A percentile compares a stretch with the other conserved stretches of the same genome.
phyloP scores from a whole-genome alignment of 2,113 vertebrate genomes.

The Castor canadensis region DNA sequence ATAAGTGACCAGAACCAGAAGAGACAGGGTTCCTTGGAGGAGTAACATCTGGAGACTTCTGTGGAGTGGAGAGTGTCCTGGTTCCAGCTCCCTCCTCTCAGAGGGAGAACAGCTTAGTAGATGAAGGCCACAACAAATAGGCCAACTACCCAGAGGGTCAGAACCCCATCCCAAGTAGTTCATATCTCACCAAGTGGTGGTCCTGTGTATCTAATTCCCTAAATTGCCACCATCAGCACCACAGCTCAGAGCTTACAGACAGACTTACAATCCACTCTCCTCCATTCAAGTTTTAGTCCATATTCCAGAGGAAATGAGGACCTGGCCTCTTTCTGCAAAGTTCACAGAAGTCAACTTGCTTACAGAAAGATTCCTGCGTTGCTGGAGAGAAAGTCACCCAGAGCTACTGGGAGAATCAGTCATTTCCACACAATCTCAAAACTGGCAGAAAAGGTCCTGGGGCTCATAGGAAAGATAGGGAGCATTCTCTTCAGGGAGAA shows the following conservation, averaged over 20 bases:
- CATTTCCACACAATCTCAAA: rapidly evolving
- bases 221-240: not conserved
- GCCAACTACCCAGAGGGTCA: not conserved
- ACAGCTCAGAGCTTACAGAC: not conserved
- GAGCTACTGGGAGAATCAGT: not conserved
- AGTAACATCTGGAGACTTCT: rapidly evolving
- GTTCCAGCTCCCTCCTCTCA: not conserved
- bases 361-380: not conserved
- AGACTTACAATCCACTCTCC: not conserved
- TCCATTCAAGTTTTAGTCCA: not conserved
- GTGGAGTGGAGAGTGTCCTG: too few species aligned
- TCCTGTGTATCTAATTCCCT: not conserved
- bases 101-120: not conserved
- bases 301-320: not conserved
- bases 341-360: not conserved
- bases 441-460: rapidly evolving
- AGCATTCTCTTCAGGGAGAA: not conserved
- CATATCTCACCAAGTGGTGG: rapidly evolving
- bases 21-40: not conserved
- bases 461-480: rapidly evolving
- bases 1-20: rapidly evolving
- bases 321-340: not conserved
- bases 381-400: rapidly evolving
- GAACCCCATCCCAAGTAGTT: not conserved
- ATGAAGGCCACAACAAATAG: not conserved